Percentiles rank a stretch among this genome's conserved stretches.
These are phyloP conservation scores for Andrena bucephala DNA, from an alignment of 2,888 invertebrate species.

Conservation along the genomic window DNA sequence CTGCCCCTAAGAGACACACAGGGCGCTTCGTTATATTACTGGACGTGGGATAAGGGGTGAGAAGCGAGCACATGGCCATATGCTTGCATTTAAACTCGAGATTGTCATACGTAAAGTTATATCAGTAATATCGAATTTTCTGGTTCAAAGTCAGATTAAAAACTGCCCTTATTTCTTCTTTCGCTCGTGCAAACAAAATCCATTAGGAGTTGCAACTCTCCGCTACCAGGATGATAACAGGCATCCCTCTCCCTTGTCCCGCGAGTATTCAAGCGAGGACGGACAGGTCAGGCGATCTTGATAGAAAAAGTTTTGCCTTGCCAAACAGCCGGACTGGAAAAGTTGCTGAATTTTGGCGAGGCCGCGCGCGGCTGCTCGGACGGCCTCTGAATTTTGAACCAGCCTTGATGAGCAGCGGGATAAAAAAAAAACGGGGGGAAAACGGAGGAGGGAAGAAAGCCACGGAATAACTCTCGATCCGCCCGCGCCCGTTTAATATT, in stretches of 20 bases:
- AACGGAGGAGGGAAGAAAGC: neutral
- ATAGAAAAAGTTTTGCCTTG: conserved; percentile 66
- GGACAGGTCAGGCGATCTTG: conserved; percentile 39
- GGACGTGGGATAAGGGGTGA: neutral
- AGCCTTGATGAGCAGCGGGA: conserved; percentile 50
- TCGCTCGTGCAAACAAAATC: conserved; percentile 35
- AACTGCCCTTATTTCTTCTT: conserved; percentile 12
- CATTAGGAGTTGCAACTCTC: conserved; percentile 32
- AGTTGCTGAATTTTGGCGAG: conserved; percentile 63
- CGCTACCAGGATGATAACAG: conserved; percentile 26
- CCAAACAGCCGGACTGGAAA: conserved; percentile 33
- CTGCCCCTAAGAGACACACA: neutral
- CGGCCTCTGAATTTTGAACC: conserved; percentile 65
- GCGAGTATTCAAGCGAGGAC: conserved; percentile 10
- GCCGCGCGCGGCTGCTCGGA: conserved; percentile 18
- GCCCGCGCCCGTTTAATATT: conserved; percentile 43
- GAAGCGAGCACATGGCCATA: neutral
- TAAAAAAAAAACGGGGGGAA: conserved; percentile 16
- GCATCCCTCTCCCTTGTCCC: conserved; percentile 8
- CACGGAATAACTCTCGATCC: conserved; percentile 14
- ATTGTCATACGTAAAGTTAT: too few relatives aligned
- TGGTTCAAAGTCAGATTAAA: neutral
- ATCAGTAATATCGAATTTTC: too few relatives aligned
- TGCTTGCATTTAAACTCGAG: too few relatives aligned
- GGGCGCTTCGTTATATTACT: neutral